These are phyloP conservation scores for Rhombomys opimus DNA, from an alignment of 2,113 vertebrate genomes.

Conservation along the genomic window DNA sequence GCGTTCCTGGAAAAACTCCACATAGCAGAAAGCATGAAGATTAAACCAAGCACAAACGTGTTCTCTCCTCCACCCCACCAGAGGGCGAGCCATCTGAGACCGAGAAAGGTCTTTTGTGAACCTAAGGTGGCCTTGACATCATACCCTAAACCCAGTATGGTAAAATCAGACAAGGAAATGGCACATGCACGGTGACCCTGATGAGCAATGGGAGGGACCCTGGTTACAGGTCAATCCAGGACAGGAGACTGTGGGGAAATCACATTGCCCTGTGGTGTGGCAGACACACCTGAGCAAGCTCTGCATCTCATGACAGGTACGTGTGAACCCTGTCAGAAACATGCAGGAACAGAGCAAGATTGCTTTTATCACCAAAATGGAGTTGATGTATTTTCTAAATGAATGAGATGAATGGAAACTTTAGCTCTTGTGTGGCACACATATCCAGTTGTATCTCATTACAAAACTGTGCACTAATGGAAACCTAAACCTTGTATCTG, in stretches of 20 bases:
- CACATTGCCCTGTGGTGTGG: too few species aligned
- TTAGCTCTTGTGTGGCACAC: not conserved
- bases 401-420: not conserved
- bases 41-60: rapidly evolving
- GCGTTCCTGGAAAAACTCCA: not conserved
- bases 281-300: not conserved
- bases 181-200: too few species aligned
- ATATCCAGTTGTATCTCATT: not conserved
- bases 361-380: not conserved
- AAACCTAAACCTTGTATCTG: not conserved
- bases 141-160: not conserved
- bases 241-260: not conserved
- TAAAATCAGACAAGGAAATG: not conserved
- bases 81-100: not conserved
- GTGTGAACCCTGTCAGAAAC: not conserved
- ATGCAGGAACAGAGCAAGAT: rapidly evolving
- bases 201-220: not conserved
- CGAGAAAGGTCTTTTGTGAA: not conserved
- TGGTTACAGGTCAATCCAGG: rapidly evolving
- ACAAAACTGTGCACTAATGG: not conserved
- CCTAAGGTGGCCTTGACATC: rapidly evolving
- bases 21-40: not conserved
- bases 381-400: not conserved
- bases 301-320: not conserved
- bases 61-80: not conserved